phyloP scores from a whole-genome alignment of 2,113 vertebrate species.

The Machaerirhynchus nigripectus region DNA sequence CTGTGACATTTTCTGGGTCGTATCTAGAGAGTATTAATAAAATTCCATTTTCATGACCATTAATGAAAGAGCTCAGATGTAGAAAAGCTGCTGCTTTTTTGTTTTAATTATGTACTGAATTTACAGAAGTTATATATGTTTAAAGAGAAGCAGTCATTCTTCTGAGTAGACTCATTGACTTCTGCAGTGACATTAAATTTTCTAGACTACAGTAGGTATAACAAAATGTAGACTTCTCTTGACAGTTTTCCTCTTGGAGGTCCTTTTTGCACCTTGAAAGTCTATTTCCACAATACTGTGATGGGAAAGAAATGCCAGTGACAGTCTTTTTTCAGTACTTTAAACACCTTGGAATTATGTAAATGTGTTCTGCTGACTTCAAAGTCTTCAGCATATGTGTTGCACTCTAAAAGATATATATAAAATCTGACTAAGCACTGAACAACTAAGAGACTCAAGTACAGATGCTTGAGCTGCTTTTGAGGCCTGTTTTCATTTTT shows the following conservation, averaged over 20 bases:
- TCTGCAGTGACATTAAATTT: not conserved
- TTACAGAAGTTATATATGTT: not conserved
- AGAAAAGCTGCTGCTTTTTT: not conserved
- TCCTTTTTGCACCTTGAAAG: not conserved
- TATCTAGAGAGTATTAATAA: not conserved
- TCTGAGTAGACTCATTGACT: not conserved
- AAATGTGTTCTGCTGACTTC: not conserved
- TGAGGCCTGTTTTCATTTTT: not conserved
- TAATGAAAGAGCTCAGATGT: not conserved
- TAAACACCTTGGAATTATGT: not conserved
- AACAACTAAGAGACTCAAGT: not conserved
- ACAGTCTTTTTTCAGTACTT: not conserved
- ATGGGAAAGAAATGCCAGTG: not conserved
- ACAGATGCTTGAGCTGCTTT: not conserved
- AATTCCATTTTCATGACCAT: not conserved
- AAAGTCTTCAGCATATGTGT: not conserved
- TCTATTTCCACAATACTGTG: not conserved
- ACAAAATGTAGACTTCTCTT: not conserved
- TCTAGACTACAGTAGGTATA: not conserved
- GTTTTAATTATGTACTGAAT: not conserved
- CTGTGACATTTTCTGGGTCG: not conserved
- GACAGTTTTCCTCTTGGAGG: not conserved
- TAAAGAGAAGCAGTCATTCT: not conserved
- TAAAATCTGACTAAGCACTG: not conserved
- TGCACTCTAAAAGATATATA: not conserved